A percentile compares a stretch with the other conserved stretches of the same genome.
phyloP scores from a whole-genome alignment of 1,140 invertebrate genomes.

The Mylabris phalerata region DNA sequence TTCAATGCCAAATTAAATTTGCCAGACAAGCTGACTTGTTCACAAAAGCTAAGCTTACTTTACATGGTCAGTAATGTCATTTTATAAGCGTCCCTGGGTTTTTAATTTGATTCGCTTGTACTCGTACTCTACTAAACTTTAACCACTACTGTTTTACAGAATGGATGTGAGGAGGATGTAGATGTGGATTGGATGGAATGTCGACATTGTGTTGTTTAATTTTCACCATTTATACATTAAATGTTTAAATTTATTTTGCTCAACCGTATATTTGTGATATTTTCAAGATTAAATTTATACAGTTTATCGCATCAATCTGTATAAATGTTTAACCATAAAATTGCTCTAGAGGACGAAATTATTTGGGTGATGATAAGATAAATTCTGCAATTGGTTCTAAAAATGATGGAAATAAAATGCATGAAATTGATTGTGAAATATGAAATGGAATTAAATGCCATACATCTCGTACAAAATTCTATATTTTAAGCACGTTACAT shows the following conservation, averaged over 20 bases:
- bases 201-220: constrained; percentile 14
- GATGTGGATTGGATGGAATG: constrained; percentile 1
- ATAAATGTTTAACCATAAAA: no score
- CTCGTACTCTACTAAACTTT: constrained; percentile 7
- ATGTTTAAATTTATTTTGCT: background rate
- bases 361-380: no score
- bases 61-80: constrained; percentile 15
- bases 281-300: no score
- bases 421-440: constrained; percentile 2
- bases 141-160: background rate
- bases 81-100: constrained; percentile 14
- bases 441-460: constrained; percentile 18
- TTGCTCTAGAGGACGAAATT: no score
- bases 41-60: constrained; percentile 13
- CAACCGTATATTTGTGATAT: no score
- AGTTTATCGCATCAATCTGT: no score
- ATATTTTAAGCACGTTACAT: background rate
- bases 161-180: no score
- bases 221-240: constrained; percentile 9
- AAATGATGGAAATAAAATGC: background rate
- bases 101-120: constrained; percentile 14
- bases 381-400: background rate
- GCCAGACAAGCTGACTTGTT: constrained; percentile 12
- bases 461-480: constrained; percentile 11
- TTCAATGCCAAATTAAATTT: constrained; percentile 10